A percentile compares a stretch with the other conserved stretches of the same genome.
Evolutionary conservation across 2,797 vertebrate species (phyloP).

Genomic region (Molossus molossus): DNA sequence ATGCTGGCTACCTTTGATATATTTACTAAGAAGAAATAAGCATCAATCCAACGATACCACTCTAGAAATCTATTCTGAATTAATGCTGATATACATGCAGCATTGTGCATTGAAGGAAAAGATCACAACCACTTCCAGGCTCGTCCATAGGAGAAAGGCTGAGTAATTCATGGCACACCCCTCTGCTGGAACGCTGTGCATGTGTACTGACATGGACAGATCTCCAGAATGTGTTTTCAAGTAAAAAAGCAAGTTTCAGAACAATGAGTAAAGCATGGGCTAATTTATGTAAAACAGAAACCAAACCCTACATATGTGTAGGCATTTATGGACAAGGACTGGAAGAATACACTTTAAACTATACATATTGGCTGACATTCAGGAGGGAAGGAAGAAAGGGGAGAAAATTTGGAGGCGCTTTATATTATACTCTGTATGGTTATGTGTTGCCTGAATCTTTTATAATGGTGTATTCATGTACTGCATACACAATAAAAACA

Average conservation of each 20-base stretch:
- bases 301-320: background rate
- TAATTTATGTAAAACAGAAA: background rate
- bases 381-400: background rate
- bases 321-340: background rate
- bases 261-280: conserved; percentile 21
- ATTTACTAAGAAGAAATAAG: conserved; percentile 1
- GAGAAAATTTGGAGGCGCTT: background rate
- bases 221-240: background rate
- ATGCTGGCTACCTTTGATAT: background rate
- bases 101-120: background rate
- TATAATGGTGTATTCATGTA: background rate
- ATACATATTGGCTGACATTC: background rate
- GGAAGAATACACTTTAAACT: background rate
- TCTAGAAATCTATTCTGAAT: background rate
- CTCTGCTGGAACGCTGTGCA: background rate
- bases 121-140: background rate
- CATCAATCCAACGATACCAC: background rate
- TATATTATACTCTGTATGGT: background rate
- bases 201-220: background rate
- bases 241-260: conserved; percentile 34
- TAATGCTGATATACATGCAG: background rate
- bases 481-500: background rate
- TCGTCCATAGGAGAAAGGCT: background rate
- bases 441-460: background rate
- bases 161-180: background rate